Conservation (phyloP, 2,113 vertebrate species). For the Indicator indicator region DNA sequence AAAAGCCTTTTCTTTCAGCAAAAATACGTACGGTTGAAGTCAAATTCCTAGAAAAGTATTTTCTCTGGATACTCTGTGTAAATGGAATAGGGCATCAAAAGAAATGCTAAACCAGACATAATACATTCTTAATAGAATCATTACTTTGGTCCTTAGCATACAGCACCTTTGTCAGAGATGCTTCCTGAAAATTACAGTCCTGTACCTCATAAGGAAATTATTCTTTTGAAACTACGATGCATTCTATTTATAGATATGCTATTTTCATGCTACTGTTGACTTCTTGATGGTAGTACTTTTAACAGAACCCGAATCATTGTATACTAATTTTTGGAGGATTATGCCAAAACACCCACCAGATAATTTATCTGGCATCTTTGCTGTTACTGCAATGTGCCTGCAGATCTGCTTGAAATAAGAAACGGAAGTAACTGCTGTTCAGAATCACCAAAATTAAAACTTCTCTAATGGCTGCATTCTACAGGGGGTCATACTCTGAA, state of each 20-base stretch:
- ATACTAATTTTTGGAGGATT: background rate
- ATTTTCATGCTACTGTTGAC: constrained; percentile 33
- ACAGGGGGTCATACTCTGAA: background rate
- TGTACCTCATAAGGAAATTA: background rate
- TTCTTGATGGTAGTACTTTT: background rate
- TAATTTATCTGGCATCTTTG: background rate
- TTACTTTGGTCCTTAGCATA: background rate
- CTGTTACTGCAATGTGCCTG: background rate
- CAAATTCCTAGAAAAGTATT: background rate
- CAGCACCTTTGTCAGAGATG: background rate
- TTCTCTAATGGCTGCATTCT: background rate
- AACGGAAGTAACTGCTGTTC: background rate
- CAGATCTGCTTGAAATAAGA: background rate
- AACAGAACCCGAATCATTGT: background rate
- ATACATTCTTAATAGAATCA: background rate
- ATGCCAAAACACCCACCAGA: background rate
- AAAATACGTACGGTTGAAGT: background rate
- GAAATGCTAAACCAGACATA: background rate
- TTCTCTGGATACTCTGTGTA: background rate
- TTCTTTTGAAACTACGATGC: background rate
- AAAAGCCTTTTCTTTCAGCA: background rate
- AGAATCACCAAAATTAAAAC: background rate
- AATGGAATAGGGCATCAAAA: background rate
- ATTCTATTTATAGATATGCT: background rate
- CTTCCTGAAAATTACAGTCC: background rate